Conservation (phyloP, 2,797 vertebrate species). For the Rousettus madagascariensis region DNA sequence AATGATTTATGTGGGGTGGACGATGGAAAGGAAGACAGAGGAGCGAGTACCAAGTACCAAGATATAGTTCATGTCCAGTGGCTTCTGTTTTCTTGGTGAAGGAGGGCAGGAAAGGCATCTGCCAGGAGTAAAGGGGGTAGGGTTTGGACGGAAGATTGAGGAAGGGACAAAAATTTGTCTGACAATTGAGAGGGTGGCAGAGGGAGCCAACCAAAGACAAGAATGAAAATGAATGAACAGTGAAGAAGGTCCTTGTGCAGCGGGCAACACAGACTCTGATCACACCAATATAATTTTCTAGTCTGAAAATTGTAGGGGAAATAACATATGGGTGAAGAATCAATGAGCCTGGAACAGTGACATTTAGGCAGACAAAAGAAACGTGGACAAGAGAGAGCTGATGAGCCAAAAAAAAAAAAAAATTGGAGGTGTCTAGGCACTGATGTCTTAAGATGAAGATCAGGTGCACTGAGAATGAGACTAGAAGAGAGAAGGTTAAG, state of each 20-base stretch:
- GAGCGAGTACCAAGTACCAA: neutral
- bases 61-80: neutral
- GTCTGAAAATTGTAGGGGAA: neutral
- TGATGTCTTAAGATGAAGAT: neutral
- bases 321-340: neutral
- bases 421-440: neutral
- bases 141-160: neutral
- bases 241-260: fast-evolving
- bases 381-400: neutral
- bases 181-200: neutral
- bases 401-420: neutral
- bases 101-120: neutral
- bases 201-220: neutral
- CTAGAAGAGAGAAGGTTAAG: neutral
- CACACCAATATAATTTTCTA: neutral
- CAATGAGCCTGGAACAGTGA: neutral
- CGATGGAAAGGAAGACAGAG: neutral
- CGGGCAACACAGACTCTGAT: fast-evolving
- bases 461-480: neutral
- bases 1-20: neutral
- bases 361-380: neutral
- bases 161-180: neutral
- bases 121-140: neutral
- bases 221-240: neutral
- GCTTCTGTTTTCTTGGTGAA: neutral